These are phyloP conservation scores for Bedellia somnulentella DNA, from an alignment of 2,888 invertebrate species.

Conservation along the genomic window DNA sequence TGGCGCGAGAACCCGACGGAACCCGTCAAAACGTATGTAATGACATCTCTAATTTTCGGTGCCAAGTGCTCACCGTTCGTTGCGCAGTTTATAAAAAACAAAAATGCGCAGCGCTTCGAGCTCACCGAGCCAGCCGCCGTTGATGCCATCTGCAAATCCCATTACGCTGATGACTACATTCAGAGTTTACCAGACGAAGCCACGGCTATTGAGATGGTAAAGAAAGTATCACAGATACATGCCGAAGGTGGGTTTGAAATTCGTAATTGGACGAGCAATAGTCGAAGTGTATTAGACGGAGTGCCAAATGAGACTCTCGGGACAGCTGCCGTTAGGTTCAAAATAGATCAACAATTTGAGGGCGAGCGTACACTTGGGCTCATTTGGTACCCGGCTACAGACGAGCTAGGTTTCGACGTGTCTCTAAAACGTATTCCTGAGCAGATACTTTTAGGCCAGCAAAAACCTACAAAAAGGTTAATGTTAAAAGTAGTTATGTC, in stretches of 20 bases:
- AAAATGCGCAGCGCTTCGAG: conserved; percentile 10
- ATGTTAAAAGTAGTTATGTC: not conserved
- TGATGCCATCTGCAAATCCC: conserved; percentile 8
- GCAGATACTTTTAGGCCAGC: not conserved
- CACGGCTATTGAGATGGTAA: conserved; percentile 9
- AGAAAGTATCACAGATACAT: conserved; percentile 11
- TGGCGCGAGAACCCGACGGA: conserved; percentile 12
- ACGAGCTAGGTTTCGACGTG: not conserved
- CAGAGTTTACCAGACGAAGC: conserved; percentile 10
- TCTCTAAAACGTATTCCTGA: conserved; percentile 1
- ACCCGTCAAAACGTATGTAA: conserved; percentile 8
- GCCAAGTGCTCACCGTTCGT: conserved; percentile 12
- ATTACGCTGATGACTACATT: conserved; percentile 15
- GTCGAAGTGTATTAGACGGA: not conserved
- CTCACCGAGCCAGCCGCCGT: conserved; percentile 9
- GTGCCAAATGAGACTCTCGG: not conserved
- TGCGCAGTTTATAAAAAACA: conserved; percentile 13
- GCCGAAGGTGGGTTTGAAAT: conserved; percentile 14
- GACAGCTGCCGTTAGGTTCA: not conserved
- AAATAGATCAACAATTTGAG: not conserved
- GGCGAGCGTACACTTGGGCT: conserved; percentile 2
- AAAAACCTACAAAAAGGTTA: not conserved
- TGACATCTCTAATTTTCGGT: conserved; percentile 12
- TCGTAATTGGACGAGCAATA: conserved; percentile 14
- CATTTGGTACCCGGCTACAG: too few relatives aligned